Evolutionary conservation across 1,140 invertebrate genomes (phyloP), one percentile per base, ranked within the genome.

Genomic region (Vanessa tameamea): DNA sequence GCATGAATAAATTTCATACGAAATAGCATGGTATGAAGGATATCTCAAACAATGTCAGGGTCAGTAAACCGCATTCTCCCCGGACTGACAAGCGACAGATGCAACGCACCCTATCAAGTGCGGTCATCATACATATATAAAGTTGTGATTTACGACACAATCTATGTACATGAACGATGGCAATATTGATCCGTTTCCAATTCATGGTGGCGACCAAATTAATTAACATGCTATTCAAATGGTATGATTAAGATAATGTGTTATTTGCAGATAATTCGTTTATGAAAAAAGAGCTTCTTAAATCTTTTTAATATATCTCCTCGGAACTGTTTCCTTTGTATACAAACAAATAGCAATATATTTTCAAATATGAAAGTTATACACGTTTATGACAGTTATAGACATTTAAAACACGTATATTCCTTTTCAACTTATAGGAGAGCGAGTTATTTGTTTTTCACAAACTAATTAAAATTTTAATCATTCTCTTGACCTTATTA

Each of bases 11-110:
- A 55, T 55, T 55, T 14, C 20, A 31, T 5, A 43, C 6, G 11
- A 59, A 15, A 61, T 61, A 37, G 11, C 14, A 9, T 15, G 16
- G 3, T 23, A 37, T 61, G 26, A 61, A 37, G 16, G 26, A 15
- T 59, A 59, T 61, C 57, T 64, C 37, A 64, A 20, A 13, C 63
- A 64, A 48, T 64, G 63, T 64, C 63, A 47, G 63, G 63, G 63
- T 47, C 63, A 64, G 63, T 47, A 64, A 48, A 64, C 63, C 63
- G 63, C 63, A 64, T 64, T 31, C 47, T 43, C 57, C 12, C 43
- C 20, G 43, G 63, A n/a, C 63, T 47, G 63, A 48, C 47, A 48
- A 12, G 12, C 47, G 63, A 64, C 63, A 64, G 43, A 48, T 64
- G 43, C 63, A 48, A 26, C 16, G 43, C 37, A 64, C 43, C 43